Percentiles rank a stretch among this genome's conserved stretches.
phyloP scores from a whole-genome alignment of 1,140 invertebrate genomes.

The Pachypsylla venusta region DNA sequence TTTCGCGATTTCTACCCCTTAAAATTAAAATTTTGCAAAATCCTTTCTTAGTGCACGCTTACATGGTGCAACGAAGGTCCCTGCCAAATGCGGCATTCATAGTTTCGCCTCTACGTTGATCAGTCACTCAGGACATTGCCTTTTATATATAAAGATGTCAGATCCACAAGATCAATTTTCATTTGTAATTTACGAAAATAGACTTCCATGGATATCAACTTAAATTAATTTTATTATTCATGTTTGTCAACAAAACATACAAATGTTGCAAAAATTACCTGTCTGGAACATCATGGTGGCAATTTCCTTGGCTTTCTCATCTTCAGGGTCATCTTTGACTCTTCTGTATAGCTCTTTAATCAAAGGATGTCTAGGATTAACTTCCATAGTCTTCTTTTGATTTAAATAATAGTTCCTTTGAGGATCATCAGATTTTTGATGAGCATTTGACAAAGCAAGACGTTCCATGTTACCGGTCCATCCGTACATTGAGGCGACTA shows the following conservation, averaged over 20 bases:
- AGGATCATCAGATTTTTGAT: slow-evolving; percentile 88
- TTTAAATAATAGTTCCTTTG: slow-evolving; percentile 80
- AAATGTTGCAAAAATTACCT: slow-evolving; percentile 27
- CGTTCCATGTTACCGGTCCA: slow-evolving; percentile 99
- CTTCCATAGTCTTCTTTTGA: slow-evolving; percentile 95
- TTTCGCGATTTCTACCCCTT: too few species aligned
- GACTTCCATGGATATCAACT: too few species aligned
- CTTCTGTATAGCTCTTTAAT: slow-evolving; percentile 77
- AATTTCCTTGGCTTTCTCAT: slow-evolving; percentile 69
- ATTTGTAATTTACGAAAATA: too few species aligned
- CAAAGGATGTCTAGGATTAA: slow-evolving; percentile 94
- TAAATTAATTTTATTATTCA: too few species aligned
- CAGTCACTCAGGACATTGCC: too few species aligned
- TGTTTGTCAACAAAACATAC: not conserved
- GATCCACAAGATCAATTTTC: too few species aligned
- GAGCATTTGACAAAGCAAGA: slow-evolving; percentile 87
- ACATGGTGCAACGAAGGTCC: too few species aligned
- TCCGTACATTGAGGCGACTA: slow-evolving; percentile 92
- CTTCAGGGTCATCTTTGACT: slow-evolving; percentile 62
- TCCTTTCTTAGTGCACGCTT: too few species aligned
- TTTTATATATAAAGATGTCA: too few species aligned
- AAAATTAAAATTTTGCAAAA: too few species aligned
- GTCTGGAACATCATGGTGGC: slow-evolving; percentile 86
- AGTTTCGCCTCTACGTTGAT: too few species aligned
- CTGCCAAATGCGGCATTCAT: too few species aligned